phyloP scores from a whole-genome alignment of 1,140 invertebrate species.

The Cydia strobilella region DNA sequence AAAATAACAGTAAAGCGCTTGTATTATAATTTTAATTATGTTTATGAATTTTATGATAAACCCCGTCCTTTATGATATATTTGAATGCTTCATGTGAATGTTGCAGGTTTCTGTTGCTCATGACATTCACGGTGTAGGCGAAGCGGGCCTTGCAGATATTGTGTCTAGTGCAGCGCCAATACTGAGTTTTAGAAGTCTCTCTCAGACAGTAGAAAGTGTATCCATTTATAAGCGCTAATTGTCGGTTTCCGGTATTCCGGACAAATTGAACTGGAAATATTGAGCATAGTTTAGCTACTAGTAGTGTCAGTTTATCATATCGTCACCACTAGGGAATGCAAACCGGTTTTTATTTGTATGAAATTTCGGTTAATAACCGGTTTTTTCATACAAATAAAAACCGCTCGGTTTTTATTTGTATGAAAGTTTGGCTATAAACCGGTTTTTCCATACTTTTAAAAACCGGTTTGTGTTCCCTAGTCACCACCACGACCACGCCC shows the following conservation, averaged over 20 bases:
- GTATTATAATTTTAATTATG: no score
- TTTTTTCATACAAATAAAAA: no score
- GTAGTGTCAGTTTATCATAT: not conserved
- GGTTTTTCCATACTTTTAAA: no score
- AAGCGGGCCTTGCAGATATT: constrained; percentile 5
- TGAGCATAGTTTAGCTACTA: not conserved
- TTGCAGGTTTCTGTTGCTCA: not conserved
- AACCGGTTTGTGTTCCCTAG: no score
- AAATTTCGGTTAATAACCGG: no score
- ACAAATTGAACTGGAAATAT: not conserved
- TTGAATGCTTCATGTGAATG: not conserved
- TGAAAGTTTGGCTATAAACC: no score
- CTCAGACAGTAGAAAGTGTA: constrained; percentile 40
- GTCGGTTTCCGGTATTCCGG: not conserved
- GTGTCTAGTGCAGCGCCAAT: constrained; percentile 15
- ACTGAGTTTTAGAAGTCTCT: constrained; percentile 1
- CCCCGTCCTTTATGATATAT: no score
- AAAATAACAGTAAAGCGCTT: no score
- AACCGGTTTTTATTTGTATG: no score
- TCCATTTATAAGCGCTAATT: constrained; percentile 38
- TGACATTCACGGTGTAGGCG: not conserved
- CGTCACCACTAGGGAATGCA: no score
- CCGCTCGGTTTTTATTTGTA: no score
- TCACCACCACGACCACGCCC: no score
- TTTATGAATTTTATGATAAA: not conserved